phyloP scores from a whole-genome alignment of 1,140 invertebrate genomes.

The Stegodyphus dumicola region DNA sequence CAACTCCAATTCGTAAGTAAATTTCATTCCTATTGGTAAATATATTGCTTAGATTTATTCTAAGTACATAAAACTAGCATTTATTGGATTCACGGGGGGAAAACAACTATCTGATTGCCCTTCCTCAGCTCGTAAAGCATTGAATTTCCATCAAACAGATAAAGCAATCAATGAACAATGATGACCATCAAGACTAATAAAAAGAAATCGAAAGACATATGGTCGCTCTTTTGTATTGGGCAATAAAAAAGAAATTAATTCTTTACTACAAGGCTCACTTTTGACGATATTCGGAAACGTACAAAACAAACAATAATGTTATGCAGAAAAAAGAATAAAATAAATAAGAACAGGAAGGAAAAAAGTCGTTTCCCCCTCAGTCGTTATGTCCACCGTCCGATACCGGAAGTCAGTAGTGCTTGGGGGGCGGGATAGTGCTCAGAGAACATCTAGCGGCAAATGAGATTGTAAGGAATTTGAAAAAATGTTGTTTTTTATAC shows the following conservation, averaged over 20 bases:
- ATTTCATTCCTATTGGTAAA: too few species aligned
- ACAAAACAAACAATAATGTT: conserved; percentile 18
- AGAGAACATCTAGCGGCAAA: conserved; percentile 19
- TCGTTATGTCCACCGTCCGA: conserved; percentile 31
- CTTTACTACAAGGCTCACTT: neutral
- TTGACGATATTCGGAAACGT: conserved; percentile 27
- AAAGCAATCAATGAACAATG: neutral
- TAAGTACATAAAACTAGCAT: too few species aligned
- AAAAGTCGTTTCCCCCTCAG: conserved; percentile 32
- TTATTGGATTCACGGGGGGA: too few species aligned
- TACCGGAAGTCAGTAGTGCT: conserved; percentile 24
- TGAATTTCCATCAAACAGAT: neutral
- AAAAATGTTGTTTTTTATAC: too few species aligned
- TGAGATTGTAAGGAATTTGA: neutral
- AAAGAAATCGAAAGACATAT: neutral
- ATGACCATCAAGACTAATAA: neutral
- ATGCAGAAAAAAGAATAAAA: neutral
- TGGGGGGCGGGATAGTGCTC: neutral
- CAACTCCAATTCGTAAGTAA: too few species aligned
- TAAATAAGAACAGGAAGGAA: conserved; percentile 5
- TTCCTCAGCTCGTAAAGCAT: neutral
- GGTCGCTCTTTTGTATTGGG: neutral
- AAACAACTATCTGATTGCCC: neutral
- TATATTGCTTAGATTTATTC: too few species aligned
- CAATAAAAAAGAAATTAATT: conserved; percentile 46